Base-by-base conservation (phyloP, 2,113 vertebrate genomes). In the Cettia cetti region DNA sequence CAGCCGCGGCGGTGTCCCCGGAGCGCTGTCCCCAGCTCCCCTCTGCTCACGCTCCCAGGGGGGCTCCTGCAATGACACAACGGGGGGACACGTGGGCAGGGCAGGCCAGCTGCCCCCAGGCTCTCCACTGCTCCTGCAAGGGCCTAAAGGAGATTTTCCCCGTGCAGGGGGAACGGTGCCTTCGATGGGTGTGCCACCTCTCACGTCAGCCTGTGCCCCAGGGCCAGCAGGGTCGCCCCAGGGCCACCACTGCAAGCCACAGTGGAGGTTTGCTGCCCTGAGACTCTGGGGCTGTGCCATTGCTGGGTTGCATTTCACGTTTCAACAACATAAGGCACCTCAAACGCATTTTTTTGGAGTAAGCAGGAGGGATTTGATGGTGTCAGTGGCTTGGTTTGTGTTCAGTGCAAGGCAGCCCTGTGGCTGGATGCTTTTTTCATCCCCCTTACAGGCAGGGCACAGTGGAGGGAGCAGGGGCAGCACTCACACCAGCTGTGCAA, bases 81-180 rank as follows among this genome's bases (percentile, higher is more conserved):
- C 1, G 1, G 4, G 6, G 22, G 30, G 35, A 15, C 10, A 2
- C 1, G 19, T 1, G 3, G 77, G 24, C 40, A 79, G 72, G 78
- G 53, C 40, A 66, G 53, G 17, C 10, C 53, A 9, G 63, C 57
- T 69, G 53, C 57, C 28, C 47, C 20, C 45, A 56, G 49, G 10
- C 12, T 31, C 7, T 23, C 13, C 37, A 0, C 31, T 1, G 11
- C 54, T 70, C 40, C 69, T 66, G 60, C 15, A 71, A 66, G 16
- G 50, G 28, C 11, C n/a, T 40, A 57, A 81, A 61, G 3, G 72
- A 81, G 69, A 45, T 74, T 23, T 54, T 10, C 11, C 17, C 13
- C 11, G 2, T 1, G 22, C 33, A 24, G 39, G 28, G 45, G 54
- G 33, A 23, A 3, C 0, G 4, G 5, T 33, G 66, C n/a, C 44